phyloP scores from a whole-genome alignment of 2,888 invertebrate genomes.

The Allolobophora icterica region DNA sequence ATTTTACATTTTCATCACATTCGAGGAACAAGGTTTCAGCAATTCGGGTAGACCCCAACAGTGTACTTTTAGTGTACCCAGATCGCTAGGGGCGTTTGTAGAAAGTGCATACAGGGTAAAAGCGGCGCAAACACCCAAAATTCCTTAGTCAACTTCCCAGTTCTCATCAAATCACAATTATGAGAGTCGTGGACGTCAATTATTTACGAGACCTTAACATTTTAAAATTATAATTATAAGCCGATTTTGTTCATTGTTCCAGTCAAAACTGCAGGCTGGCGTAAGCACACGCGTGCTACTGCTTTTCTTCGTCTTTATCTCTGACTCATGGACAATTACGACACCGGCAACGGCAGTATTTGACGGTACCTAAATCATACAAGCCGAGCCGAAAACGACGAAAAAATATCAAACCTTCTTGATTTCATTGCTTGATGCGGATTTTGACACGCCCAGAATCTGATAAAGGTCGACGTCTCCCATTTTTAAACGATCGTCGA shows the following conservation, averaged over 20 bases:
- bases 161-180: neutral
- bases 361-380: neutral
- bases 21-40: no score
- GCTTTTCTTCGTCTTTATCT: neutral
- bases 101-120: no score
- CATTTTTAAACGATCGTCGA: constrained; percentile 1
- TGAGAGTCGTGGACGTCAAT: neutral
- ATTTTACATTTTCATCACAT: no score
- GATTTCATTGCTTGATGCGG: constrained; percentile 83
- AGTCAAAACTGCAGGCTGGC: neutral
- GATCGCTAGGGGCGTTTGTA: no score
- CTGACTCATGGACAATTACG: neutral
- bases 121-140: neutral
- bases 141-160: neutral
- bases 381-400: neutral
- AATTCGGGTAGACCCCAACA: no score
- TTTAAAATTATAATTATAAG: neutral
- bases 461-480: constrained; percentile 83
- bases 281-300: neutral
- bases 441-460: constrained; percentile 80
- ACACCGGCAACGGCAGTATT: neutral
- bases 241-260: neutral
- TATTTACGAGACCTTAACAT: neutral
- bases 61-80: neutral
- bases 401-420: constrained; percentile 75